Conservation (phyloP, 2,113 vertebrate species). For the Leuciscus idus region DNA sequence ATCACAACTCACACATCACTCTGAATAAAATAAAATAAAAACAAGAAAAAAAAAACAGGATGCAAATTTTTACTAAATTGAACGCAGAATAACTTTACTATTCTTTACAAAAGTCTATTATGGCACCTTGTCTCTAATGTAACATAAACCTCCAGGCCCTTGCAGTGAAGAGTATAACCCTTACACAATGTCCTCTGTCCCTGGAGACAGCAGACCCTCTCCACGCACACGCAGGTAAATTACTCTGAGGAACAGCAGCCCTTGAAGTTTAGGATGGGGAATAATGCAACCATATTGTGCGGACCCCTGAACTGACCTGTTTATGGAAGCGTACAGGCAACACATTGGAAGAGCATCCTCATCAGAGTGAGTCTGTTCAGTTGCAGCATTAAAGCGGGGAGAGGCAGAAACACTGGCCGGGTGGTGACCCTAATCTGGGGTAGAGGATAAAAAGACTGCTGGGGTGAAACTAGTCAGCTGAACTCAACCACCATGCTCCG, state of each 20-base stretch:
- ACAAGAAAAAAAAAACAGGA: background rate
- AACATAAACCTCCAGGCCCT: background rate
- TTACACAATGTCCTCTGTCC: slow-evolving; percentile 41
- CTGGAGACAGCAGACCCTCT: slow-evolving; percentile 61
- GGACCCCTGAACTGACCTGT: slow-evolving; percentile 73
- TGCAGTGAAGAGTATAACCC: slow-evolving; percentile 1
- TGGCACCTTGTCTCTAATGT: background rate
- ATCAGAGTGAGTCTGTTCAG: slow-evolving; percentile 64
- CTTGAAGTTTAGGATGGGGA: slow-evolving; percentile 67
- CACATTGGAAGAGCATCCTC: slow-evolving; percentile 61
- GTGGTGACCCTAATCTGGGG: slow-evolving; percentile 77
- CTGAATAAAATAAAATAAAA: too few relatives aligned
- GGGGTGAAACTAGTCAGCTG: slow-evolving; percentile 75
- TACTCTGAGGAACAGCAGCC: slow-evolving; percentile 66
- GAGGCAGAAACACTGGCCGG: slow-evolving; percentile 57
- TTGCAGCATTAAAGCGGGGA: slow-evolving; percentile 60
- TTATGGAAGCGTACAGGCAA: slow-evolving; percentile 64
- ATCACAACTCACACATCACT: too few relatives aligned
- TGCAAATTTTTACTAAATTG: background rate
- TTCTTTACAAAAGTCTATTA: background rate
- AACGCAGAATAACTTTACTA: background rate
- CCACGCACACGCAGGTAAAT: slow-evolving; percentile 67
- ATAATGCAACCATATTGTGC: slow-evolving; percentile 60
- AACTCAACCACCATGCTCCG: slow-evolving; percentile 43
- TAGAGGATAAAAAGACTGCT: slow-evolving; percentile 63